phyloP scores from a whole-genome alignment of 1,140 invertebrate species.

The Holcopasites calliopsidis region DNA sequence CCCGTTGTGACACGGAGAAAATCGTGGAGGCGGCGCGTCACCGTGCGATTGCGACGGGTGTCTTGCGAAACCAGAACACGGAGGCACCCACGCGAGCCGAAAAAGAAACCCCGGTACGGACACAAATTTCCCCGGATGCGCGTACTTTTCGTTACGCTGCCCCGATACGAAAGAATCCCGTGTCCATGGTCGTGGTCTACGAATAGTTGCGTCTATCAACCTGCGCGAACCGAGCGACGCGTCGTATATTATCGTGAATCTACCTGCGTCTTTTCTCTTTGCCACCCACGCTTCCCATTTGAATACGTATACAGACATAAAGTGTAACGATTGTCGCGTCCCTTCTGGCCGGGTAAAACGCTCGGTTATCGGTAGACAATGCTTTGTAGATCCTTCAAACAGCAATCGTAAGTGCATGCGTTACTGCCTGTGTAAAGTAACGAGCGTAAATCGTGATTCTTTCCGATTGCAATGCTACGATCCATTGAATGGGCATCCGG shows the following conservation, averaged over 20 bases:
- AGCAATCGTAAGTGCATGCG: slow-evolving; percentile 19
- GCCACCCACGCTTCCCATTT: slow-evolving; percentile 53
- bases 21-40: slow-evolving; percentile 57
- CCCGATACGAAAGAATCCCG: not conserved
- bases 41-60: slow-evolving; percentile 41
- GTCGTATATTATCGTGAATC: slow-evolving; percentile 46
- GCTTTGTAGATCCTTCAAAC: slow-evolving; percentile 28
- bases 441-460: slow-evolving; percentile 4
- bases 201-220: slow-evolving; percentile 42
- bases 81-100: slow-evolving; percentile 45
- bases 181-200: not conserved
- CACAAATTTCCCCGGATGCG: slow-evolving; percentile 22
- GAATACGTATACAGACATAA: slow-evolving; percentile 53
- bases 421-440: slow-evolving; percentile 13
- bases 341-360: slow-evolving; percentile 28
- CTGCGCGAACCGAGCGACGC: slow-evolving; percentile 13
- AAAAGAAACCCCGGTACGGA: slow-evolving; percentile 18
- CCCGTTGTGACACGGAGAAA: slow-evolving; percentile 45
- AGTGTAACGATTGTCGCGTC: slow-evolving; percentile 53
- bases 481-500: not conserved
- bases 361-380: slow-evolving; percentile 42
- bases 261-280: slow-evolving; percentile 59
- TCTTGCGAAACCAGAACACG: slow-evolving; percentile 55
- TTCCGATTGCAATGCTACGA: not conserved
- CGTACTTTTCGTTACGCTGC: not conserved